Evolutionary conservation across 2,113 vertebrate genomes (phyloP).

Genomic region (Motacilla tschutschensis): DNA sequence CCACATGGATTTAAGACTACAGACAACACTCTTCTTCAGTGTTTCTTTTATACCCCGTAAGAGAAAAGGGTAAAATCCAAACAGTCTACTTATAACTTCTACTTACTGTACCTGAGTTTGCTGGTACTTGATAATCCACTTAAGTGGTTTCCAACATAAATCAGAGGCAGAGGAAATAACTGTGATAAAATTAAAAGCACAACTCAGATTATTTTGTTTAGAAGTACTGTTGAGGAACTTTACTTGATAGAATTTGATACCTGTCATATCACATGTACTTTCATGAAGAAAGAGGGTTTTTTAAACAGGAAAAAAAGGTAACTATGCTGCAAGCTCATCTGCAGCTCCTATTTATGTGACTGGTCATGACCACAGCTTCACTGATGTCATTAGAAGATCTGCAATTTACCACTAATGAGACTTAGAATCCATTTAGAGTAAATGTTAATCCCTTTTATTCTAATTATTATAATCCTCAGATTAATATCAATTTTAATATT

Average conservation of each 20-base stretch:
- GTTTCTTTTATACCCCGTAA: not conserved
- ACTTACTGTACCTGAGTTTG: conserved; percentile 75
- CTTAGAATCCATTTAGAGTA: not conserved
- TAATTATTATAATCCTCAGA: not conserved
- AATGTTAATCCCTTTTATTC: not conserved
- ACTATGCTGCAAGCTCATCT: not conserved
- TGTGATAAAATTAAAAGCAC: conserved; percentile 60
- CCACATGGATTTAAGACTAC: not conserved
- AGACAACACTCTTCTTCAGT: not conserved
- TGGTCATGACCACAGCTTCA: not conserved
- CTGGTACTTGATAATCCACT: conserved; percentile 79
- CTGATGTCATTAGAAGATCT: not conserved
- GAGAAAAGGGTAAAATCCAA: not conserved
- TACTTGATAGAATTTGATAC: not conserved
- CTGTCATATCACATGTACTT: not conserved
- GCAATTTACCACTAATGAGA: not conserved
- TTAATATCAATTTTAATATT: not conserved
- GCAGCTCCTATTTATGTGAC: not conserved
- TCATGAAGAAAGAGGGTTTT: not conserved
- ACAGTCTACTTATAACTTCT: not conserved
- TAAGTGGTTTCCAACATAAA: conserved; percentile 80
- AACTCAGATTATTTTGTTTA: conserved; percentile 20
- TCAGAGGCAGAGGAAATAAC: conserved; percentile 80
- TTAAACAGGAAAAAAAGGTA: not conserved
- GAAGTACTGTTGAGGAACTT: not conserved